These are phyloP conservation scores for Colistium nudipinnis DNA, from an alignment of 2,113 vertebrate genomes.

Conservation along the genomic window DNA sequence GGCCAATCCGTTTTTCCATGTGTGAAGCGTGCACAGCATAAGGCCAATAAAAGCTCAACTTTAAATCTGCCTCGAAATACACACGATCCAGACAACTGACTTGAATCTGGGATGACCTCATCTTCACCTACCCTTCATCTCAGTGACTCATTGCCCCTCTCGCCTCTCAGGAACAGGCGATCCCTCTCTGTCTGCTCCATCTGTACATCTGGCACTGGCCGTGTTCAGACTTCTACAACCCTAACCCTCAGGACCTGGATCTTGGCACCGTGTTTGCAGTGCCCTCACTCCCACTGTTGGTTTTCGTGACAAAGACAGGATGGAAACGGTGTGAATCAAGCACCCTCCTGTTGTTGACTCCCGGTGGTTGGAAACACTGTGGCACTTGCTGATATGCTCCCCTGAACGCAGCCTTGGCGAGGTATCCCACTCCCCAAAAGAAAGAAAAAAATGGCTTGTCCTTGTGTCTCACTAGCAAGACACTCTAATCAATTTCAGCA, in stretches of 20 bases:
- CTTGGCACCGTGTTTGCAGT: slow-evolving; percentile 26
- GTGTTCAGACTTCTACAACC: slow-evolving; percentile 20
- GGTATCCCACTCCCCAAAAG: slow-evolving; percentile 1
- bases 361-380: slow-evolving; percentile 4
- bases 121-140: slow-evolving; percentile 44
- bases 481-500: no score
- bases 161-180: slow-evolving; percentile 46
- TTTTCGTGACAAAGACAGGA: slow-evolving; percentile 15
- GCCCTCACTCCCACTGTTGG: slow-evolving; percentile 5
- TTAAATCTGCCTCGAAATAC: slow-evolving; percentile 15
- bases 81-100: slow-evolving; percentile 13
- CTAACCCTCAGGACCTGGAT: slow-evolving; percentile 17
- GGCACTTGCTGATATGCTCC: slow-evolving; percentile 7
- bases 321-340: slow-evolving; percentile 32
- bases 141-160: slow-evolving; percentile 36
- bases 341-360: not conserved
- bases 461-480: slow-evolving; percentile 5
- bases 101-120: slow-evolving; percentile 47
- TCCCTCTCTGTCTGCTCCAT: slow-evolving; percentile 53
- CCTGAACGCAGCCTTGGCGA: no score
- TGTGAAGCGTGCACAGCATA: slow-evolving; percentile 19
- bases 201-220: slow-evolving; percentile 47
- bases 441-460: not conserved
- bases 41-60: slow-evolving; percentile 24
- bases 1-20: no score